Evolutionary conservation across 2,113 vertebrate genomes (phyloP).

Genomic region (Scomber colias): DNA sequence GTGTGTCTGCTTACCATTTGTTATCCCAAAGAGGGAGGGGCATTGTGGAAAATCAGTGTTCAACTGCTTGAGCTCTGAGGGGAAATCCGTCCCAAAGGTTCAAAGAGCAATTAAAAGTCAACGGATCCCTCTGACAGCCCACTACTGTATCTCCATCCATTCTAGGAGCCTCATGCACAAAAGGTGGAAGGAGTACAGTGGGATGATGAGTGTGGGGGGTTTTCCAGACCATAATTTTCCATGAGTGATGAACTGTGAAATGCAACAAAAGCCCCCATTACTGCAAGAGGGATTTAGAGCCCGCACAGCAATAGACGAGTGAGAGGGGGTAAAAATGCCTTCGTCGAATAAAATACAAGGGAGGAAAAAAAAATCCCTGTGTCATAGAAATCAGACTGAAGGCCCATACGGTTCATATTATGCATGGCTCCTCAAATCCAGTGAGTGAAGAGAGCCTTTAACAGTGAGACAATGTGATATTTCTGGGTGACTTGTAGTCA

Average conservation of each 20-base stretch:
- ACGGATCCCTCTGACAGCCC: slow-evolving; percentile 63
- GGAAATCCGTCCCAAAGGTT: slow-evolving; percentile 65
- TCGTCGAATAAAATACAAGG: slow-evolving; percentile 53
- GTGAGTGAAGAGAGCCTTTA: slow-evolving; percentile 33
- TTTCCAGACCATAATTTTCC: slow-evolving; percentile 70
- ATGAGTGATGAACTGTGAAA: slow-evolving; percentile 83
- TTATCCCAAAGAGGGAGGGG: slow-evolving; percentile 36
- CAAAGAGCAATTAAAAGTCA: slow-evolving; percentile 81
- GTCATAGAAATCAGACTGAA: slow-evolving; percentile 54
- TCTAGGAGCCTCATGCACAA: slow-evolving; percentile 51
- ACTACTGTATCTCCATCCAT: slow-evolving; percentile 63
- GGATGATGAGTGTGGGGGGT: slow-evolving; percentile 2
- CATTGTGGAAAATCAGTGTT: slow-evolving; percentile 47
- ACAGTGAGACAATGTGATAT: slow-evolving; percentile 62
- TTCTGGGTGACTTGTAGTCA: slow-evolving; percentile 61
- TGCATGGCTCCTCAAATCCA: slow-evolving; percentile 35
- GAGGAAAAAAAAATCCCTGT: slow-evolving; percentile 33
- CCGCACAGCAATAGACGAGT: slow-evolving; percentile 37
- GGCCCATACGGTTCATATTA: slow-evolving; percentile 44
- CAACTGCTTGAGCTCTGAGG: slow-evolving; percentile 30
- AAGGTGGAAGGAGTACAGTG: slow-evolving; percentile 2
- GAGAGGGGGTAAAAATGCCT: slow-evolving; percentile 31
- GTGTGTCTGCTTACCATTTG: slow-evolving; percentile 25
- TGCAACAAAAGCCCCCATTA: slow-evolving; percentile 79
- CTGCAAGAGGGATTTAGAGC: slow-evolving; percentile 66